A percentile compares a stretch with the other conserved stretches of the same genome.
phyloP scores from a whole-genome alignment of 2,797 vertebrate genomes.

The Gymnothorax javanicus region DNA sequence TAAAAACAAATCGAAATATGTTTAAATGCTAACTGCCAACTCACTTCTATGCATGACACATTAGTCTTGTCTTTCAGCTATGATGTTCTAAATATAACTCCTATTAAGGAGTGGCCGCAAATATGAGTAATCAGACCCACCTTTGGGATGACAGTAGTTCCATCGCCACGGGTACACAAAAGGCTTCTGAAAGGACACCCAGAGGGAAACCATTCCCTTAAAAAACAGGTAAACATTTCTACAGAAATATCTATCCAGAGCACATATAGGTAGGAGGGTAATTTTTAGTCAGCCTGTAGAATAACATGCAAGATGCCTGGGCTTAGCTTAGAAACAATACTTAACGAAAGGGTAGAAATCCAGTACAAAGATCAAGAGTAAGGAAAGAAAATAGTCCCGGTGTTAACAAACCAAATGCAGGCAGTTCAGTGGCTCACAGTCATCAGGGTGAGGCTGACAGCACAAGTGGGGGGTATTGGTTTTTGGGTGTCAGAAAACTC shows the following conservation, averaged over 20 bases:
- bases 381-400: neutral
- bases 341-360: neutral
- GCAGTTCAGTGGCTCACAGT: neutral
- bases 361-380: neutral
- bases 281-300: neutral
- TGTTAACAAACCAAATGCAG: neutral
- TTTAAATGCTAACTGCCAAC: constrained; percentile 17
- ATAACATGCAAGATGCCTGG: neutral
- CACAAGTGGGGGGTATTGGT: neutral
- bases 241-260: neutral
- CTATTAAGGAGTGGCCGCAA: neutral
- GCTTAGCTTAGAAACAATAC: neutral
- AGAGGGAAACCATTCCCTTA: neutral
- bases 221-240: neutral
- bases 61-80: constrained; percentile 3
- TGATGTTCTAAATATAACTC: neutral
- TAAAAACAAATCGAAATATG: neutral
- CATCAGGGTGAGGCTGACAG: neutral
- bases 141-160: constrained; percentile 16
- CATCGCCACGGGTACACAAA: constrained; percentile 14
- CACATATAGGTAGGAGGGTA: neutral
- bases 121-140: constrained; percentile 24
- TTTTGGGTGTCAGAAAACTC: neutral
- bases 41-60: constrained; percentile 12
- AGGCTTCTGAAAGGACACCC: neutral